Base-by-base conservation (phyloP, 2,113 vertebrate species). In the Furnarius figulus region DNA sequence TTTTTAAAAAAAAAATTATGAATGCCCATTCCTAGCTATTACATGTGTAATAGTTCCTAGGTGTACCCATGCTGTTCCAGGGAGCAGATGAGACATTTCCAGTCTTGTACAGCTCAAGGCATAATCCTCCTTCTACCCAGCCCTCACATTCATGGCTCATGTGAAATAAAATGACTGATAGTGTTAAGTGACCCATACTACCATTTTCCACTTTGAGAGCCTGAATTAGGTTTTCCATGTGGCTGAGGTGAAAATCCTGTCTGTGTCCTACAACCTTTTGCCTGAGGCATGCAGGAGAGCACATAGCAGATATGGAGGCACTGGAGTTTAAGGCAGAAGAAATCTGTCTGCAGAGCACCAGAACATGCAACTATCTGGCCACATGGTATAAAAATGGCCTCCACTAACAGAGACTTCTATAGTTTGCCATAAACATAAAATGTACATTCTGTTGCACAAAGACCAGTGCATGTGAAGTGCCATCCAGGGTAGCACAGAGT, bases 201-300 rank as follows among this genome's bases (percentile, higher is more conserved):
- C 66, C 50, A 27, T 72, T 84, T 79, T 58, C 46, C n/a, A 93
- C 47, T 80, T 53, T 52, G 56, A 87, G 52, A 92, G 86, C 79
- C 83, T 91, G 66, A 96, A 97, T 93, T 86, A 77, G 90, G 88
- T 97, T 97, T 93, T 93, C 53, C 19, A 46, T 79, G 28, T 53
- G 53, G 78, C 80, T 92, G 66, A 65, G 5, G 39, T 71, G 72
- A 85, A 93, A 90, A 82, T 71, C 33, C 14, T 81, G 59, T 49
- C 61, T 89, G 62, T 78, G 56, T 20, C 83, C 35, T 89, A 72
- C 27, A 23, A 93, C 85, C 37, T 58, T 25, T 86, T 80, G 75
- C 85, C 59, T 85, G 74, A 37, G 95, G 58, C 19, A 18, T 50
- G 52, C 27, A 30, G 53, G 46, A 86, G 46, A 81, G 67, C 59